Base-by-base conservation (phyloP, 2,113 vertebrate genomes). In the Anseranas semipalmata region DNA sequence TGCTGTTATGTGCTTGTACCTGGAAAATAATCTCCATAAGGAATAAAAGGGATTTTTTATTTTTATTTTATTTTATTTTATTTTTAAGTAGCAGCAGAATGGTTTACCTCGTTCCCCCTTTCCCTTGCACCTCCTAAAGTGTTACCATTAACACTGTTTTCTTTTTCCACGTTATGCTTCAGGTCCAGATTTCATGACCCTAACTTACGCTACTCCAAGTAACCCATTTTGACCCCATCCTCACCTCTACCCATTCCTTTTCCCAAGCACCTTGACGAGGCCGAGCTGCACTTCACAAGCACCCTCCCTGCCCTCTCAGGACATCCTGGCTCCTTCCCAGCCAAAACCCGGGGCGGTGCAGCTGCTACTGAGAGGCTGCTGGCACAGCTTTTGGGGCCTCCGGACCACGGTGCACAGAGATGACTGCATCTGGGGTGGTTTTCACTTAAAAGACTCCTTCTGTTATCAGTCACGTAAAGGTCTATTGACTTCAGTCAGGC, bases 161-260 rank as follows among this genome's bases (percentile, higher is more conserved):
- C 52, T 66, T 58, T 45, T 75, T 74, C 60, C 39, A 75, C 46
- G 6, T 78, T 72, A 72, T 2, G 10, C 19, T 67, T 88, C 72
- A 80, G 24, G 55, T 30, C 10, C 35, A 84, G 46, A 43, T 85
- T 88, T 56, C 67, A 28, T 46, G 24, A 77, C 37, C 6, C 2
- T 8, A 55, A 2, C 9, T 78, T 48, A 76, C 0, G 0, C 33
- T 84, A 3, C 65, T 86, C 16, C 21, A 27, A 1, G 21, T 50
- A 89, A 83, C 11, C 22, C 22, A 39, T 59, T 92, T 82, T 45
- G 24, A 53, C 43, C 22, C 5, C 1, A 39, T 50, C 21, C 3
- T 85, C 9, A 59, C 41, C 41, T 58, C 16, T 15, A 48, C 12
- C 76, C 25, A 32, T 45, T 50, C 33, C 11, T 67, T 94, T 85